phyloP scores from a whole-genome alignment of 2,888 invertebrate genomes.

The Cacoxenus indagator region DNA sequence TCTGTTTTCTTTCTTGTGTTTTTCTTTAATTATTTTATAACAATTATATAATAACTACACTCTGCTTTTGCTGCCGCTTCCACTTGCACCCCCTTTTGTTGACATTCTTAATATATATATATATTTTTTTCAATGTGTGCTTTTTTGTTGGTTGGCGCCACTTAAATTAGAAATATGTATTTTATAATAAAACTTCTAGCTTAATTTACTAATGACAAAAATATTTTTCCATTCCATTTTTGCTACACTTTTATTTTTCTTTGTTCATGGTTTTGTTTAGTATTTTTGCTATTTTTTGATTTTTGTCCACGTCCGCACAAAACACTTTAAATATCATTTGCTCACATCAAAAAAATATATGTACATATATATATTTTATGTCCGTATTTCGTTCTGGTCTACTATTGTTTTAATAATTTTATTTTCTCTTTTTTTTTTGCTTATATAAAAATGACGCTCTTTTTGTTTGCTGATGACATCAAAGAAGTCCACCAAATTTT shows the following conservation, averaged over 20 bases:
- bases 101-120: constrained; percentile 18
- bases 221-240: constrained; percentile 37
- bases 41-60: constrained; percentile 60
- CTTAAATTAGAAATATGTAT: constrained; percentile 33
- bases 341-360: not conserved
- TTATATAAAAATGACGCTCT: constrained; percentile 3
- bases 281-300: not conserved
- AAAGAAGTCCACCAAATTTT: constrained; percentile 23
- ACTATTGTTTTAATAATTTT: not conserved
- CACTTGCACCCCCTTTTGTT: not conserved
- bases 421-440: constrained; percentile 35
- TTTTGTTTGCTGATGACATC: not conserved
- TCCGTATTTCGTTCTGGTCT: not conserved
- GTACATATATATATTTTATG: not conserved
- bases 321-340: not conserved
- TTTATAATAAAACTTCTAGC: constrained; percentile 59
- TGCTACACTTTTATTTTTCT: not conserved
- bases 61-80: constrained; percentile 27
- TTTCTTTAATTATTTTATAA: constrained; percentile 41
- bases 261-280: not conserved
- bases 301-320: not conserved
- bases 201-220: constrained; percentile 62
- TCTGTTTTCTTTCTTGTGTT: not conserved
- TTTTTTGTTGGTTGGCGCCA: constrained; percentile 17
- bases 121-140: not conserved